Percentiles rank a stretch among this genome's conserved stretches.
Conservation (phyloP, 1,140 invertebrate species). For the Sesamia nonagrioides region DNA sequence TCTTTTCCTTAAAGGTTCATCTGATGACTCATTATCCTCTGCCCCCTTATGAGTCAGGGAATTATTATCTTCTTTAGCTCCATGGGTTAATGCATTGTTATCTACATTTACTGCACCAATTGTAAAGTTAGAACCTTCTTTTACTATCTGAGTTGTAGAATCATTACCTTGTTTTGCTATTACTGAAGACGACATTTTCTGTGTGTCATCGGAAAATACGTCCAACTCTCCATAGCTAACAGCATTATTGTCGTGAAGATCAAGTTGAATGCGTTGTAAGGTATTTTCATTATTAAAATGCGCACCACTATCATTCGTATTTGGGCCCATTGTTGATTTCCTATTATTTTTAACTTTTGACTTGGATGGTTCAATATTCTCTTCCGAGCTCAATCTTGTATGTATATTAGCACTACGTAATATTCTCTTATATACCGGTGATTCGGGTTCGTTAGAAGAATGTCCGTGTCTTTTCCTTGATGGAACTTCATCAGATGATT, state of each 20-base stretch:
- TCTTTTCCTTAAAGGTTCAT: slow-evolving; percentile 39
- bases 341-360: background rate
- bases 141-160: too few species aligned
- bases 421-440: slow-evolving; percentile 61
- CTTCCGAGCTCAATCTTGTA: slow-evolving; percentile 39
- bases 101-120: too few species aligned
- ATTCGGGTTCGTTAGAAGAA: slow-evolving; percentile 6
- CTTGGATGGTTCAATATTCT: slow-evolving; percentile 39
- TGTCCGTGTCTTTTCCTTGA: slow-evolving; percentile 40
- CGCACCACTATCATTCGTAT: background rate
- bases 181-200: background rate
- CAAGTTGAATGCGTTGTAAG: too few species aligned
- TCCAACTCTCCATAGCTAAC: slow-evolving; percentile 58
- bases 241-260: slow-evolving; percentile 9
- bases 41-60: too few species aligned
- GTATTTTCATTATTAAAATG: background rate
- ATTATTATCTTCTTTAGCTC: too few species aligned
- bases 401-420: slow-evolving; percentile 64
- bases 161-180: background rate
- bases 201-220: slow-evolving; percentile 52
- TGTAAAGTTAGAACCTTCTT: too few species aligned
- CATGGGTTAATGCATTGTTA: too few species aligned
- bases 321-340: background rate
- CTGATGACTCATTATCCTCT: too few species aligned
- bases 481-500: background rate